phyloP scores from a whole-genome alignment of 2,113 vertebrate genomes.

The Rissa tridactyla region DNA sequence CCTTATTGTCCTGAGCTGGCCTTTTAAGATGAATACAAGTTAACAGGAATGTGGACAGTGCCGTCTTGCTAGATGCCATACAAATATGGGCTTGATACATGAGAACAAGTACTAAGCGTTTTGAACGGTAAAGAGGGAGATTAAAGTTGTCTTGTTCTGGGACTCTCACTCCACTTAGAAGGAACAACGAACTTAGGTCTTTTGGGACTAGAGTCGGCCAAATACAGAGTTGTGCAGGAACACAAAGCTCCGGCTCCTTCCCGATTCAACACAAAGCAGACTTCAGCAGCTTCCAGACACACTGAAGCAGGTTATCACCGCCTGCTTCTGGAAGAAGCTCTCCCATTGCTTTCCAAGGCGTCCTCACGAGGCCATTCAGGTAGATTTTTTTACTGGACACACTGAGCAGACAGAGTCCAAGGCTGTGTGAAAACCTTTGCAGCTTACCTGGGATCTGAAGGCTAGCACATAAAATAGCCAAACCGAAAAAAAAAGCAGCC shows the following conservation, averaged over 20 bases:
- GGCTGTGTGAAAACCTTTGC: background rate
- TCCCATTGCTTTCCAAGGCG: background rate
- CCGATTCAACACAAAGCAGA: background rate
- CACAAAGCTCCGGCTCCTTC: background rate
- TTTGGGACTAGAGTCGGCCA: background rate
- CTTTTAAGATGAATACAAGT: background rate
- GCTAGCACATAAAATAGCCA: background rate
- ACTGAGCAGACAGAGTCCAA: background rate
- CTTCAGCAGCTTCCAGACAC: background rate
- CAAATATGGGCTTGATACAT: background rate
- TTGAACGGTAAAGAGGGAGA: background rate
- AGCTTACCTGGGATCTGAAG: background rate
- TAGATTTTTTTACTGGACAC: background rate
- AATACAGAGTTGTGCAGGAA: background rate
- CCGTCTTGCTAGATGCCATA: background rate
- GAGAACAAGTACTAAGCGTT: background rate
- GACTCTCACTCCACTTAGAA: background rate
- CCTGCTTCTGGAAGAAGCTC: background rate
- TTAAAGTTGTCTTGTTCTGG: background rate
- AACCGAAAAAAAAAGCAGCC: background rate
- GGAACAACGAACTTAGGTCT: background rate
- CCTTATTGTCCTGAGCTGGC: background rate
- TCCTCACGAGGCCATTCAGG: background rate
- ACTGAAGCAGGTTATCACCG: background rate
- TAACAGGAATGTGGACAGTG: background rate